Base-by-base conservation (phyloP, 1,140 invertebrate species). In the Stenopsyche tienmushanensis region DNA sequence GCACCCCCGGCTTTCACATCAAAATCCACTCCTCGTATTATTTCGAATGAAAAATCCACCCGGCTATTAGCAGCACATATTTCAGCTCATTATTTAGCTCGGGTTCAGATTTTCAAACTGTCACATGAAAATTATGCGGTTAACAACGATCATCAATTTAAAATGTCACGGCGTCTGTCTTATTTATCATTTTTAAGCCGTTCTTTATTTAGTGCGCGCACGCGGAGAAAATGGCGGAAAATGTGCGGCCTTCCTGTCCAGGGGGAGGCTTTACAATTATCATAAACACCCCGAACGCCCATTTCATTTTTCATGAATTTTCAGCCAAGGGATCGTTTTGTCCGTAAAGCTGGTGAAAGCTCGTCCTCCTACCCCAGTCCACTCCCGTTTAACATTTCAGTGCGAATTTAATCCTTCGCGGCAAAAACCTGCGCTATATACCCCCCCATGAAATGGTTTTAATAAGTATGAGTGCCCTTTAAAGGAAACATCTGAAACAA, bases 381-480 rank as follows among this genome's bases (percentile, higher is more conserved):
- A n/a, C n/a, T n/a, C 29, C 13, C 29, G 29, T 5, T 34, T 34
- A 13, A 5, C 29, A 34, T 34, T 34, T 13, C 13, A 13, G 29
- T 34, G 29, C 29, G 29, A 34, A 34, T 34, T 34, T 34, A 34
- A 34, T 34, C 7, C 25, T 52, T 23, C 25, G 9, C 29, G 29
- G 29, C 29, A 34, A 34, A 34, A 34, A 34, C 29, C 29, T 13
- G 29, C 29, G 29, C 13, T 34, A 34, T 13, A 13, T 25, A 52
- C 49, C 49, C 15, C 3, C 5, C 3, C n/a, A 23, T 7, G 15
- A 52, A 52, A 52, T 23, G 15, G 21, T 20, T 52, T 52, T 52
- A 52, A 52, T 52, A 20, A 52, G 49, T 20, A 23, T 52, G 25
- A 52, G 49, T 52, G 49, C n/a, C 5, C 15, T 52, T 52, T 52